Evolutionary conservation across 2,113 vertebrate genomes (phyloP).

Genomic region (Scophthalmus maximus): DNA sequence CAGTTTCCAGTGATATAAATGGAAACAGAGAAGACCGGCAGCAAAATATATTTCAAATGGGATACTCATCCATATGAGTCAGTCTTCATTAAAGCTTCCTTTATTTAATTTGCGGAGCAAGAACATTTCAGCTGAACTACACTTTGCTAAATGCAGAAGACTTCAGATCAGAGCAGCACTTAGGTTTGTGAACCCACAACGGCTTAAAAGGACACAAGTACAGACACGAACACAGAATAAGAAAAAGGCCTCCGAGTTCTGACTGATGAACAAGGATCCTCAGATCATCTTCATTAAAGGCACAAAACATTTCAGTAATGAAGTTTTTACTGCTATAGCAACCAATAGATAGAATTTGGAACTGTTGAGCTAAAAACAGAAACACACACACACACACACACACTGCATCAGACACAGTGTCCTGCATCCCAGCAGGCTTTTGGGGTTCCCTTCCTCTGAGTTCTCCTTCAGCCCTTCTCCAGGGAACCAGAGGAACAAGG

Average conservation of each 20-base stretch:
- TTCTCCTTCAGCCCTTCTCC: neutral
- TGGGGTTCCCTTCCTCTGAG: constrained; percentile 46
- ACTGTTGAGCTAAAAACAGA: neutral
- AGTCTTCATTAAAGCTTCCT: neutral
- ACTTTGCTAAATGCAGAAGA: neutral
- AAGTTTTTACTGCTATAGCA: neutral
- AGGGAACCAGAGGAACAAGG: neutral
- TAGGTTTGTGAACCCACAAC: neutral
- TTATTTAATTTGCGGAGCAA: no score
- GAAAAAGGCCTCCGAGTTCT: no score
- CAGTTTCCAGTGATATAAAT: neutral
- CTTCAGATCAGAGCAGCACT: neutral
- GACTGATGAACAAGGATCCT: neutral
- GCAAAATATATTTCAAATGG: neutral
- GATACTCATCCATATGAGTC: neutral
- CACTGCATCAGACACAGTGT: constrained; percentile 35
- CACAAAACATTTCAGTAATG: neutral
- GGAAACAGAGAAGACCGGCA: neutral
- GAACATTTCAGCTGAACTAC: neutral
- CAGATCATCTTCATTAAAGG: neutral
- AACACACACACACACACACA: constrained; percentile 6
- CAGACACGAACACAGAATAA: neutral
- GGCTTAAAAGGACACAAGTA: neutral
- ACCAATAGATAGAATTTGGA: neutral
- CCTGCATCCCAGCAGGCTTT: constrained; percentile 50